Evolutionary conservation across 2,797 vertebrate genomes (phyloP), one percentile per base, ranked within the genome.

Genomic region (Sparus aurata): DNA sequence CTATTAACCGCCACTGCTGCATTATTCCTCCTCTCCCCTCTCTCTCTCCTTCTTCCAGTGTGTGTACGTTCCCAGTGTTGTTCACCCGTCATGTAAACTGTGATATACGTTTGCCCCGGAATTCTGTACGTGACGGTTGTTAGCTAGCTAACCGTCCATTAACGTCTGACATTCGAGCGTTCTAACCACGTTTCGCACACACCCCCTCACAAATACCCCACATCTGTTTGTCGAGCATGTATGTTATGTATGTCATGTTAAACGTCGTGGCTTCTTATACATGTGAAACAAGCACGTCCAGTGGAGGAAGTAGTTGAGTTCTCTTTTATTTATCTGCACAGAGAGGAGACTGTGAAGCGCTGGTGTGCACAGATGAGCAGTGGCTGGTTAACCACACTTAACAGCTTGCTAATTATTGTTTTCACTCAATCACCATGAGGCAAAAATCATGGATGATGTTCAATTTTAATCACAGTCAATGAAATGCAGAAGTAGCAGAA

Each of bases 141-240:
- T 23, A 54, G 70, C 69, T 70, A 38, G 73, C 79, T 64, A 27
- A 38, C 58, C 82, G 30, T 77, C 78, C 78, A 76, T 90, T 86
- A 17, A 87, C 81, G 61, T 34, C 71, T 70, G 7, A 63, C 38
- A 60, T 69, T 57, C 50, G 22, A 43, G 70, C 50, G 27, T 78
- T 81, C 60, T 22, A 69, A 75, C 43, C 87, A 88, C 80, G 87
- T 69, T 82, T 62, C 45, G 69, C 68, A 75, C 82, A 78, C 69
- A 75, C 83, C 69, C 88, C 85, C 85, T 67, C 69, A 27, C 34
- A 49, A 34, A 45, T 49, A 46, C 34, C 69, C 2, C 69, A 59
- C 6, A 20, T 49, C 55, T 30, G 20, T 6, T 58, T 25, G 17
- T 23, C 10, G 47, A n/a, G 55, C 27, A 20, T 63, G 25, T n/a